These are phyloP conservation scores for Leucoma salicis DNA, from an alignment of 2,888 invertebrate genomes.

Conservation along the genomic window DNA sequence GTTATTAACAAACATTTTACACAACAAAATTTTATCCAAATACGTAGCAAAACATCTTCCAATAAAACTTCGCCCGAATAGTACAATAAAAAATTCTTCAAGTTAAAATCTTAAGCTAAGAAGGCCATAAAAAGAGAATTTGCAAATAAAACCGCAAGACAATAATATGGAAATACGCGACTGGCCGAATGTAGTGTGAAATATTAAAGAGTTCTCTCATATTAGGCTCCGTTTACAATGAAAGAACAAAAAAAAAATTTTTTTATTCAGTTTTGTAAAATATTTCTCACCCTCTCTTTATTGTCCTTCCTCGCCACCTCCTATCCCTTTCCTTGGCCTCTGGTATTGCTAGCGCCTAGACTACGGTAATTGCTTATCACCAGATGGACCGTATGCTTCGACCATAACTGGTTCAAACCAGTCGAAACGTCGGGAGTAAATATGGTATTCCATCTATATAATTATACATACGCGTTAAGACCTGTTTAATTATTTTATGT, in stretches of 20 bases:
- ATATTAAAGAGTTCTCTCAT: slow-evolving; percentile 33
- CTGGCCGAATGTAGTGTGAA: slow-evolving; percentile 33
- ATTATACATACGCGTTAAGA: too few relatives aligned
- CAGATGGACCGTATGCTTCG: too few relatives aligned
- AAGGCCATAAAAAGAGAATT: slow-evolving; percentile 26
- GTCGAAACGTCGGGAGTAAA: too few relatives aligned
- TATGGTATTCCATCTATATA: too few relatives aligned
- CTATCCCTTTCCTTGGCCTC: too few relatives aligned
- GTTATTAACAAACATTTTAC: too few relatives aligned
- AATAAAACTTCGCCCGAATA: not conserved
- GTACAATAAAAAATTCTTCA: slow-evolving; percentile 32
- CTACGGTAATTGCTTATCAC: too few relatives aligned
- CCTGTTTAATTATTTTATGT: too few relatives aligned
- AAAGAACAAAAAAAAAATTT: not conserved
- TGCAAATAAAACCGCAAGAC: slow-evolving; percentile 35
- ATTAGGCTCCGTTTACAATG: slow-evolving; percentile 9
- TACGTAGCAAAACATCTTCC: not conserved
- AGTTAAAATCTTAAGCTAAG: slow-evolving; percentile 31
- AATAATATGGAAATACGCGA: slow-evolving; percentile 42
- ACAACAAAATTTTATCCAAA: too few relatives aligned
- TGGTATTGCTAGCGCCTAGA: too few relatives aligned
- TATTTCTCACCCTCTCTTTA: not conserved
- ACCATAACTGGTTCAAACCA: too few relatives aligned
- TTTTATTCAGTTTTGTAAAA: not conserved
- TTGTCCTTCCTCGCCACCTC: not conserved